These are phyloP conservation scores for Leptopilina boulardi DNA, from an alignment of 1,140 invertebrate species.

Conservation along the genomic window DNA sequence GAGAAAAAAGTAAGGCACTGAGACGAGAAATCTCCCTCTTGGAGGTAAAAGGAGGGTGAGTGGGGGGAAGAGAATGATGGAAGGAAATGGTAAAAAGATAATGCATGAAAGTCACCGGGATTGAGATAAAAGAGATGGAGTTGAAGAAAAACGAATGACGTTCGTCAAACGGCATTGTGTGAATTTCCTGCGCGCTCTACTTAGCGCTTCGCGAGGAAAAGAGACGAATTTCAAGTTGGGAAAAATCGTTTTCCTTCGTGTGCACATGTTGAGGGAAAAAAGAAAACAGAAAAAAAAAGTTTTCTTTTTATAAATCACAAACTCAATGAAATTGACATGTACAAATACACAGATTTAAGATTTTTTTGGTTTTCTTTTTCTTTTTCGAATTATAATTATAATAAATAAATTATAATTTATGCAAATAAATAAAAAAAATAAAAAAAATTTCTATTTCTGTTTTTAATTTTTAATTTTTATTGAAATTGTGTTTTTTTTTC, in stretches of 20 bases:
- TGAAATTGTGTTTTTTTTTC: no score
- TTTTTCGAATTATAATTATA: no score
- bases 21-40: neutral
- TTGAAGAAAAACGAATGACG: slow-evolving; percentile 22
- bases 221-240: slow-evolving; percentile 1
- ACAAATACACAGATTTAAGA: no score
- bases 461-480: no score
- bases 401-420: no score
- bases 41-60: no score
- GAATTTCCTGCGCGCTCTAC: slow-evolving; percentile 18
- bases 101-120: slow-evolving; percentile 11
- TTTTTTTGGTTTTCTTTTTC: no score
- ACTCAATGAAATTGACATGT: neutral
- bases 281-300: no score
- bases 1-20: neutral
- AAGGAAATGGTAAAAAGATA: neutral
- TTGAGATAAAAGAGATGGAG: neutral
- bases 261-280: neutral
- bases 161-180: slow-evolving; percentile 20
- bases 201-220: slow-evolving; percentile 1
- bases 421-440: no score
- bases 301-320: neutral
- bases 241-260: slow-evolving; percentile 2
- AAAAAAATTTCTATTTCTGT: no score
- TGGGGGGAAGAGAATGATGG: neutral